Evolutionary conservation across 1,140 invertebrate genomes (phyloP), one percentile per base, ranked within the genome.

Genomic region (Drosophila sp.): DNA sequence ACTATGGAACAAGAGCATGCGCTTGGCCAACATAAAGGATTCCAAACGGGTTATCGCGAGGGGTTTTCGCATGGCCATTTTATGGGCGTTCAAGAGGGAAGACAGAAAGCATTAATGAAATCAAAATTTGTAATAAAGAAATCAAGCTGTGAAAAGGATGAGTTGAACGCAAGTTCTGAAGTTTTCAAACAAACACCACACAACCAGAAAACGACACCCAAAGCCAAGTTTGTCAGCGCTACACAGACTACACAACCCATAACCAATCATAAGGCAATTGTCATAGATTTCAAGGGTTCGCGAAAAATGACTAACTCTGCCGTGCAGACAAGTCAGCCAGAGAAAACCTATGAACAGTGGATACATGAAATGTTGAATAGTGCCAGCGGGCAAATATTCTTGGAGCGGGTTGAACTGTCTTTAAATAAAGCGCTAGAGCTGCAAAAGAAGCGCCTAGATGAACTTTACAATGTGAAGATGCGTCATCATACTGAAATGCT

Each of bases 281-380:
- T 3, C 11, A 23, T 10, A 11, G 7, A 63, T 3, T 10, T 47
- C 2, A 44, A 32, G 10, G 3, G 7, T 7, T 27, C 33, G 5
- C 50, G 30, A 23, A 55, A 27, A 40, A 6, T 40, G 23, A n/a
- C 4, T 6, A 23, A 50, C 7, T 50, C 40, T n/a, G 29, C 27
- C 27, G 40, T 33, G 17, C 41, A 64, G 4, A 54, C 40, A 29
- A 33, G 6, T 10, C 5, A 17, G 1, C 3, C 25, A 30, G 72
- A 66, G 2, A 81, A 70, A 29, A 41, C 67, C 41, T 92, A 92
- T 54, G 70, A 76, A 0, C 61, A 90, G 11, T 92, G 91, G 91
- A 78, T 92, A 23, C 38, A 78, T 7, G 91, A 92, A 60, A 90
- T 92, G 91, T 71, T 86, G 3, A 73, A 80, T 62, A 90, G 72